Evolutionary conservation across 2,888 invertebrate species (phyloP).

Genomic region (Apamea sordens): DNA sequence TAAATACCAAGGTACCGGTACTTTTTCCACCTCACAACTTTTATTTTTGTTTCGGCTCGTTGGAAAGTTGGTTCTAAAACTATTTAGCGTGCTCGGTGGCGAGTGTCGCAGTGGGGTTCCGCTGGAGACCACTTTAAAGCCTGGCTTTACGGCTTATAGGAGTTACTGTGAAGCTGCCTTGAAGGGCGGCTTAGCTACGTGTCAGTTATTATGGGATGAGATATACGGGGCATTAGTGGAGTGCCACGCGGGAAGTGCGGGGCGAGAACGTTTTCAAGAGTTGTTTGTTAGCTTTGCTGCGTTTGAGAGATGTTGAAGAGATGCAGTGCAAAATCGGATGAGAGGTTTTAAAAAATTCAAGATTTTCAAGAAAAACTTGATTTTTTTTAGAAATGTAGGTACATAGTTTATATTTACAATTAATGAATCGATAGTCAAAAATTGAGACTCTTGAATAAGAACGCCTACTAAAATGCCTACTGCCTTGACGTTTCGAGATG

Average conservation of each 20-base stretch:
- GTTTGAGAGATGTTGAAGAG: background rate
- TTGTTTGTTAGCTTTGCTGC: background rate
- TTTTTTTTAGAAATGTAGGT: no score
- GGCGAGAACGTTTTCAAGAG: background rate
- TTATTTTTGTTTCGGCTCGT: constrained; percentile 47
- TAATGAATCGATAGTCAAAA: no score
- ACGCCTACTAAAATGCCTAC: no score
- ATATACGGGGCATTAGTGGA: constrained; percentile 27
- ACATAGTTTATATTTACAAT: no score
- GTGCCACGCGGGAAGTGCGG: background rate
- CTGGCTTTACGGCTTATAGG: constrained; percentile 56
- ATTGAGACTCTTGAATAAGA: no score
- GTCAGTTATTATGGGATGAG: constrained; percentile 51
- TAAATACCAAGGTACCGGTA: constrained; percentile 10
- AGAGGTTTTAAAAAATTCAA: no score
- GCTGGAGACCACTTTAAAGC: constrained; percentile 52
- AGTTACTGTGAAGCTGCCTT: constrained; percentile 47
- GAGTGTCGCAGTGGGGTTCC: constrained; percentile 45
- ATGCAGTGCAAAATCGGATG: background rate
- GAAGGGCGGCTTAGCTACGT: constrained; percentile 46
- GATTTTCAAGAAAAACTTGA: no score
- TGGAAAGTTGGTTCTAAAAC: constrained; percentile 51
- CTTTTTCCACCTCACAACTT: constrained; percentile 50
- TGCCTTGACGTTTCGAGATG: no score
- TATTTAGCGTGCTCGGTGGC: constrained; percentile 51